Evolutionary conservation across 35 echinoderm and acorn worm genomes (phyloP).

Genomic region (Patiria miniata): DNA sequence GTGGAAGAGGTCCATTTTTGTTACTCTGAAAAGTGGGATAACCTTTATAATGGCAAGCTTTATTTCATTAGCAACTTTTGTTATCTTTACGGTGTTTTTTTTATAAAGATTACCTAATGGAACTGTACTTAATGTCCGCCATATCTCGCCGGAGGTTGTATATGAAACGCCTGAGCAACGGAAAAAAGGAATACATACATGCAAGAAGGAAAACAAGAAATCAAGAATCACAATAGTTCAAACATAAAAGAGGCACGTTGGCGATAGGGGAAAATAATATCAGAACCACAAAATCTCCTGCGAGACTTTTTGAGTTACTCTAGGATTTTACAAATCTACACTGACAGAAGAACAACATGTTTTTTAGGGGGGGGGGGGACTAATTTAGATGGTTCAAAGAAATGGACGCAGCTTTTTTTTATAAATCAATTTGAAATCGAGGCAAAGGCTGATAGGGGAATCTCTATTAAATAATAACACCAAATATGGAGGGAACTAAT

Average conservation of each 20-base stretch:
- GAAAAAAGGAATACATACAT: slow-evolving; percentile 18
- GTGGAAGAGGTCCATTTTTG: slow-evolving; percentile 11
- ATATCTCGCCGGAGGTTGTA: slow-evolving; percentile 16
- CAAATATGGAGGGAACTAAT: no score
- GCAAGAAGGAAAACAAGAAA: not conserved
- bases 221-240: slow-evolving; percentile 11
- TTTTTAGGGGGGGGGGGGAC: no score
- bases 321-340: no score
- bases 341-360: no score
- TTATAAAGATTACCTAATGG: slow-evolving; percentile 17
- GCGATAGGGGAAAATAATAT: not conserved
- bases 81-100: no score
- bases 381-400: no score
- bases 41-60: not conserved
- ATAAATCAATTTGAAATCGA: no score
- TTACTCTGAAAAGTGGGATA: not conserved
- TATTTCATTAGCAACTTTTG: not conserved
- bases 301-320: no score
- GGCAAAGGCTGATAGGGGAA: no score
- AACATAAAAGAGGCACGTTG: slow-evolving; percentile 7
- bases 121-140: slow-evolving; percentile 28
- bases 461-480: no score
- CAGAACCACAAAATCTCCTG: not conserved
- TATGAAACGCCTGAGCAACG: slow-evolving; percentile 20
- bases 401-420: no score